These are phyloP conservation scores for Dryococelus australis DNA, from an alignment of 2,888 invertebrate species.

Conservation along the genomic window DNA sequence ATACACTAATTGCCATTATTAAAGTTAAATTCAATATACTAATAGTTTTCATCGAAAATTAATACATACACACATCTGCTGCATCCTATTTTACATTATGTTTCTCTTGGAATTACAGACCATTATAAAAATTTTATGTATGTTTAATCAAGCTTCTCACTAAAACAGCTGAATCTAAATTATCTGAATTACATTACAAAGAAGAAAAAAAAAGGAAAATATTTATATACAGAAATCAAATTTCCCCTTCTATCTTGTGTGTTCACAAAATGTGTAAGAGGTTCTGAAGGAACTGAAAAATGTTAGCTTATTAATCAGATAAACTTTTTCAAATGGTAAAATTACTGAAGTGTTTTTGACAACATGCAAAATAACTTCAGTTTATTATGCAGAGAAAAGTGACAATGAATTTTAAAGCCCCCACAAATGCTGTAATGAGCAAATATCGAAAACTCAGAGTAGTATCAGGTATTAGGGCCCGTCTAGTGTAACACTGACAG, in stretches of 20 bases:
- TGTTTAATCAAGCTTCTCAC: background rate
- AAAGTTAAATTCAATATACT: background rate
- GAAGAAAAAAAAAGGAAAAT: background rate
- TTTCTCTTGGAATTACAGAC: background rate
- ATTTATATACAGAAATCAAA: background rate
- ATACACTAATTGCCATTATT: background rate
- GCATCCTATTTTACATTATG: too few species aligned
- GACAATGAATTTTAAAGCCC: background rate
- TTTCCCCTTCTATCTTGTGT: background rate
- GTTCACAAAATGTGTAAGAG: background rate
- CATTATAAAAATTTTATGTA: background rate
- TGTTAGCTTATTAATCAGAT: background rate
- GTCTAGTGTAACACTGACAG: too few species aligned
- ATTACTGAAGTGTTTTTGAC: background rate
- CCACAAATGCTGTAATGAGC: background rate
- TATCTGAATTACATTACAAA: background rate
- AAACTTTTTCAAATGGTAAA: background rate
- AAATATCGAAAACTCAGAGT: background rate
- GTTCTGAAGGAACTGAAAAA: background rate
- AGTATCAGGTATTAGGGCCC: background rate
- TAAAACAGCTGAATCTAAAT: background rate
- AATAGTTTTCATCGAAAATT: too few species aligned
- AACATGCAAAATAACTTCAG: background rate
- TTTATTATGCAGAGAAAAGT: background rate
- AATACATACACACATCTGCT: too few species aligned